phyloP scores from a whole-genome alignment of 2,113 vertebrate species.

The Lepus europaeus region DNA sequence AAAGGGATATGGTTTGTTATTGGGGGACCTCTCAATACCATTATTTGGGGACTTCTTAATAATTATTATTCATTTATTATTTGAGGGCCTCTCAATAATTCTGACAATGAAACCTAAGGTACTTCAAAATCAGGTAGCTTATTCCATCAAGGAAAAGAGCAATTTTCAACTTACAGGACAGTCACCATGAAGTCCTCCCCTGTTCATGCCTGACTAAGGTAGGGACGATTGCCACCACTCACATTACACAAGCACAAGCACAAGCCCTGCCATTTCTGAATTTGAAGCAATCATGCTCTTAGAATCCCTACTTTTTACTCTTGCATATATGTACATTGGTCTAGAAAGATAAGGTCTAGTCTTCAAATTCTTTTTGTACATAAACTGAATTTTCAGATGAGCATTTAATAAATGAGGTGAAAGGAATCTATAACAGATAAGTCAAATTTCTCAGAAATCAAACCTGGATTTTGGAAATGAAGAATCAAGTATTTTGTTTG shows the following conservation, averaged over 20 bases:
- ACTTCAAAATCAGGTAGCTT: background rate
- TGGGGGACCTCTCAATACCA: background rate
- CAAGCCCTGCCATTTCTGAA: background rate
- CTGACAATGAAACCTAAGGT: background rate
- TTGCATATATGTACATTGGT: background rate
- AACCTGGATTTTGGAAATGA: conserved; percentile 17
- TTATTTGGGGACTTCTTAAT: background rate
- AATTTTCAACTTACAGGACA: background rate
- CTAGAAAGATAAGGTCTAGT: background rate
- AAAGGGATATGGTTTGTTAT: background rate
- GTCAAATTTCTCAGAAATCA: background rate
- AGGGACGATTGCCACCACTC: background rate
- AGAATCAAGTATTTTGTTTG: background rate
- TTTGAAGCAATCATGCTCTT: background rate
- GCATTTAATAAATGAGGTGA: conserved; percentile 22
- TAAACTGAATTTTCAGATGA: background rate
- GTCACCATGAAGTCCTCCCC: background rate
- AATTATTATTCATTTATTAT: too few relatives aligned
- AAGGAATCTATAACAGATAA: background rate
- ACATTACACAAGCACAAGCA: background rate
- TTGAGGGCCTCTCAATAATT: background rate
- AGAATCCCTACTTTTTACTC: background rate
- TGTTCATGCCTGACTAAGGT: background rate
- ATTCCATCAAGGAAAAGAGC: background rate
- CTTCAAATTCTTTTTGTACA: background rate